Evolutionary conservation across 2,888 invertebrate species (phyloP).

Genomic region (Pristionchus fissidentatus): DNA sequence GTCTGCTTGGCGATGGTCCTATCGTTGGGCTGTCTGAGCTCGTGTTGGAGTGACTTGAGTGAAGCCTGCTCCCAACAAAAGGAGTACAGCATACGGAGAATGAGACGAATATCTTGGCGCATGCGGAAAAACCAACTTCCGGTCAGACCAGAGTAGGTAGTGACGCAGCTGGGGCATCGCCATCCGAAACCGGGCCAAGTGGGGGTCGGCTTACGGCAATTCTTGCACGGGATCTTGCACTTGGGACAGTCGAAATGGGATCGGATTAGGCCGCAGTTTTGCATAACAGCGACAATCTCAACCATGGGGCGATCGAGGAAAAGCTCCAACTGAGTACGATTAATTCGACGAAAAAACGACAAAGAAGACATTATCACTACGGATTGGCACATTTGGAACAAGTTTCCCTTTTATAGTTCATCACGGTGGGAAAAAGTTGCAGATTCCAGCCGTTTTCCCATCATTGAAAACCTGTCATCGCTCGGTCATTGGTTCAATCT

Average conservation of each 20-base stretch:
- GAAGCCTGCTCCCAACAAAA: background rate
- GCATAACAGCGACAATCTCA: background rate
- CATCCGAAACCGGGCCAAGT: background rate
- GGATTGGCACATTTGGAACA: too few species aligned
- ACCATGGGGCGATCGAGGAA: background rate
- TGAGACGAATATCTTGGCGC: background rate
- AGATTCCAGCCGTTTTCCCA: too few species aligned
- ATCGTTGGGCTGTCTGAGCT: background rate
- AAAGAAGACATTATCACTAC: too few species aligned
- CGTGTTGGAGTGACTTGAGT: background rate
- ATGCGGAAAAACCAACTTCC: background rate
- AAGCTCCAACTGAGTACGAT: background rate
- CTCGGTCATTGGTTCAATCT: too few species aligned
- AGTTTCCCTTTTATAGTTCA: too few species aligned
- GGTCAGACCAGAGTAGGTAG: background rate
- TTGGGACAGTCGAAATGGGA: background rate
- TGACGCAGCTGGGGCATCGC: background rate
- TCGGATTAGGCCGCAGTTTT: background rate
- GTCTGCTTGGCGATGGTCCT: background rate
- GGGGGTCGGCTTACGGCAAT: background rate
- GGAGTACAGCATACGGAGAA: background rate
- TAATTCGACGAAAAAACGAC: too few species aligned
- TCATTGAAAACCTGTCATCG: too few species aligned
- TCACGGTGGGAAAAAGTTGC: too few species aligned
- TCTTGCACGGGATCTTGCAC: background rate